These are phyloP conservation scores for Neodiprion lecontei DNA, from an alignment of 1,140 invertebrate genomes.

Conservation along the genomic window DNA sequence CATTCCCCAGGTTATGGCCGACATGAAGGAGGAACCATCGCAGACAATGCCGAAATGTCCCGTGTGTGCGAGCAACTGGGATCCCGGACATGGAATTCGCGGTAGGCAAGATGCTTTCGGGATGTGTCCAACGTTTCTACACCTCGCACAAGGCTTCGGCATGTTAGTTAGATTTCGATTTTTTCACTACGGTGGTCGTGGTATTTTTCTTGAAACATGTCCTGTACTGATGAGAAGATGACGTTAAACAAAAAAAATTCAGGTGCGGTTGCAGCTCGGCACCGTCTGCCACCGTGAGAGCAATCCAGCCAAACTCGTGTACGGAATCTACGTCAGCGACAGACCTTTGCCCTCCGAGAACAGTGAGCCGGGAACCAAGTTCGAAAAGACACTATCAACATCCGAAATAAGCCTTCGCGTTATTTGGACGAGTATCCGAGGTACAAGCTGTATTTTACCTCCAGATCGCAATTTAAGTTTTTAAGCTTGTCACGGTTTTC, in stretches of 20 bases:
- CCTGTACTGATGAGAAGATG: background rate
- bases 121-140: constrained; percentile 14
- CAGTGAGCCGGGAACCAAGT: background rate
- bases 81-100: background rate
- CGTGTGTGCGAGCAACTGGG: background rate
- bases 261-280: background rate
- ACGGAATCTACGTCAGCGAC: background rate
- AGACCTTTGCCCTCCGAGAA: background rate
- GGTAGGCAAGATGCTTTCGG: background rate
- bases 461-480: too few relatives aligned
- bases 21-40: constrained; percentile 40
- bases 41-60: constrained; percentile 42
- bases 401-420: too few relatives aligned
- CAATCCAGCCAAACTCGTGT: background rate
- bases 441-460: too few relatives aligned
- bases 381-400: background rate
- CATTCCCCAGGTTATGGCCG: constrained; percentile 3
- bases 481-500: too few relatives aligned
- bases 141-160: constrained; percentile 5
- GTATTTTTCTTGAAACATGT: background rate
- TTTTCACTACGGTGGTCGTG: background rate
- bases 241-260: background rate
- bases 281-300: background rate
- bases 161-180: background rate
- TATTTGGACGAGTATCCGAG: too few relatives aligned